A percentile compares a stretch with the other conserved stretches of the same genome.
Evolutionary conservation across 2,797 vertebrate genomes (phyloP).

Genomic region (Bovichtus variegatus): DNA sequence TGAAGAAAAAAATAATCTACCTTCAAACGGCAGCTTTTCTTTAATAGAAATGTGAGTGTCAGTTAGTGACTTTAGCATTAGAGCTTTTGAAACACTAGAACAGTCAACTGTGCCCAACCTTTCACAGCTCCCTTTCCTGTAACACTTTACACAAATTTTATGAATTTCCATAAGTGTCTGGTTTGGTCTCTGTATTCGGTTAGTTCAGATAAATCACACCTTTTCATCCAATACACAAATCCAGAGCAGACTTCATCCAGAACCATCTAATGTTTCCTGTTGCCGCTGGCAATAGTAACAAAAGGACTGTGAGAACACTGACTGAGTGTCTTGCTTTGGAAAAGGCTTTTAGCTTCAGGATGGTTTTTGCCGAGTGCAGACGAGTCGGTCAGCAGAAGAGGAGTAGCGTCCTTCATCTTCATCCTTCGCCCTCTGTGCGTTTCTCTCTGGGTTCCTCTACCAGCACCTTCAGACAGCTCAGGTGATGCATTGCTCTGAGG

Average conservation of each 20-base stretch:
- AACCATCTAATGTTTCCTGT: neutral
- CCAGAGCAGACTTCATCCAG: neutral
- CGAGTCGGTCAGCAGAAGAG: slow-evolving; percentile 52
- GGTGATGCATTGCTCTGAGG: slow-evolving; percentile 86
- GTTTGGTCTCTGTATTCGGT: neutral
- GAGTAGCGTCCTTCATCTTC: slow-evolving; percentile 68
- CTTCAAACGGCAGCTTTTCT: neutral
- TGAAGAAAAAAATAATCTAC: neutral
- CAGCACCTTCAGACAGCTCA: slow-evolving; percentile 68
- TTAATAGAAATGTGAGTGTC: neutral
- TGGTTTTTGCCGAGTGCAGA: slow-evolving; percentile 14
- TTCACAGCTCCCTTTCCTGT: neutral
- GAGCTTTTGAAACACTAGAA: neutral
- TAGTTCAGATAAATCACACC: neutral
- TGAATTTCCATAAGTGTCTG: neutral
- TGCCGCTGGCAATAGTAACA: neutral
- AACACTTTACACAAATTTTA: neutral
- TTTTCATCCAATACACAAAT: neutral
- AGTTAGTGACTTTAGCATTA: neutral
- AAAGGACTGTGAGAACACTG: neutral
- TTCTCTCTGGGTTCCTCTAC: slow-evolving; percentile 62
- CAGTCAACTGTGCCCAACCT: too few species aligned
- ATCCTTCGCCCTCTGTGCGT: slow-evolving; percentile 40
- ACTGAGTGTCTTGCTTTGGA: neutral
- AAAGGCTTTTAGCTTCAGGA: slow-evolving; percentile 11